phyloP scores from a whole-genome alignment of 2,888 invertebrate genomes.

The Anaspis maculata region DNA sequence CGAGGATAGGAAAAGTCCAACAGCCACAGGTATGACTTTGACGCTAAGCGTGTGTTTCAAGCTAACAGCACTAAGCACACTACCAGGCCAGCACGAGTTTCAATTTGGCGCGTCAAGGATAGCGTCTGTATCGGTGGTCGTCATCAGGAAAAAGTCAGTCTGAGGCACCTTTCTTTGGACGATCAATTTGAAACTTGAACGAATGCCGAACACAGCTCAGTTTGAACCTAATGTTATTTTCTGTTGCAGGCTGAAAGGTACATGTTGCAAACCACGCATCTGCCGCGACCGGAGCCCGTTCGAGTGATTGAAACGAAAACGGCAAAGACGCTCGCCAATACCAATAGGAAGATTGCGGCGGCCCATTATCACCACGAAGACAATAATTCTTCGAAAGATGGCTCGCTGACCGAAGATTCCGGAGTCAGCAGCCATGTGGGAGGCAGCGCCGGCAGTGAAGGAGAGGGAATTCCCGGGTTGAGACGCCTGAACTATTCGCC shows the following conservation, averaged over 20 bases:
- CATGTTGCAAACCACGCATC: slow-evolving; percentile 60
- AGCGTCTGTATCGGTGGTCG: too few species aligned
- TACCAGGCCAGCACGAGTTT: too few species aligned
- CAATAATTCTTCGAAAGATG: slow-evolving; percentile 44
- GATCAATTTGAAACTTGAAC: too few species aligned
- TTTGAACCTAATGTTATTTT: too few species aligned
- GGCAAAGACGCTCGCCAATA: slow-evolving; percentile 66
- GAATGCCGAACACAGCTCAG: too few species aligned
- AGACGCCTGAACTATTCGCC: slow-evolving; percentile 38
- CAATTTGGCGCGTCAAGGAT: too few species aligned
- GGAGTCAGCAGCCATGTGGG: slow-evolving; percentile 46
- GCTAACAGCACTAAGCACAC: too few species aligned
- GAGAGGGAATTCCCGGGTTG: too few species aligned
- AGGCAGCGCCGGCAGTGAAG: slow-evolving; percentile 15
- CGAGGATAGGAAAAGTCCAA: slow-evolving; percentile 9
- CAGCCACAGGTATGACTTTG: slow-evolving; percentile 22
- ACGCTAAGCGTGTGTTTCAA: too few species aligned
- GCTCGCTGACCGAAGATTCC: slow-evolving; percentile 58
- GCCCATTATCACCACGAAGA: slow-evolving; percentile 42
- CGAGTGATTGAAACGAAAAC: slow-evolving; percentile 58
- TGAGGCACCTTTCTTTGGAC: too few species aligned
- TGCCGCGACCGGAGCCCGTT: slow-evolving; percentile 66
- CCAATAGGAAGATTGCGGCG: slow-evolving; percentile 52
- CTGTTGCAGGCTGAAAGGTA: slow-evolving; percentile 51
- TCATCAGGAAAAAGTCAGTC: too few species aligned